Evolutionary conservation across 2,888 invertebrate genomes (phyloP), one percentile per base, ranked within the genome.

Genomic region (Harpalus rufipes): DNA sequence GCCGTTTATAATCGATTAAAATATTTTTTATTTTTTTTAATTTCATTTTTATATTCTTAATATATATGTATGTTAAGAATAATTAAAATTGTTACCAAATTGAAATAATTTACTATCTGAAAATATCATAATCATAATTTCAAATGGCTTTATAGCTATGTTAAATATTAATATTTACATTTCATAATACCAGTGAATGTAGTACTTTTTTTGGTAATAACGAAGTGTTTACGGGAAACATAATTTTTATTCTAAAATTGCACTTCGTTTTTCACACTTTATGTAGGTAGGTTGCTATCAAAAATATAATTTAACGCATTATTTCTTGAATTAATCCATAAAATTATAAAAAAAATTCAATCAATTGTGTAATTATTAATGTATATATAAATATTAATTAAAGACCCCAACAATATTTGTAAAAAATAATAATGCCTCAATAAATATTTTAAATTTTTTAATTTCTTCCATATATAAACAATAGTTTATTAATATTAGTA

Each of bases 1-100:
- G 81, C 58, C 72, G 68, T 58, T 25, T 56, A 68, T 79, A 79
- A 25, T 59, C 59, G 59, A 79, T 79, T 14, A 59, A 79, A 58
- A 68, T 14, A 58, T 78, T 78, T 21, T 25, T 80, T 41, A 39
- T 18, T 56, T 16, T 39, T n/a, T 16, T 32, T 84, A 16, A 76
- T 78, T 84, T 84, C 41, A 78, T 84, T 84, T 83, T 65, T 84
- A 5, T 32, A 65, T 63, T 44, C 63, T 63, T 58, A 16, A 41
- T 74, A 18, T 39, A 83, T 44, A 68, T 61, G 16, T 51, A n/a
- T n/a, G n/a, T 81, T 5, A 6, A 32, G 1, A 5, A 58, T 74
- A n/a, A n/a, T 82, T 59, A 59, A 74, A 82, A 72, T 82, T 82
- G 72, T 82, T 82, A 82, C 82, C 82, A 72, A 58, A 56, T 59